A percentile compares a stretch with the other conserved stretches of the same genome.
phyloP scores from a whole-genome alignment of 2,113 vertebrate species.

The Athene cunicularia region DNA sequence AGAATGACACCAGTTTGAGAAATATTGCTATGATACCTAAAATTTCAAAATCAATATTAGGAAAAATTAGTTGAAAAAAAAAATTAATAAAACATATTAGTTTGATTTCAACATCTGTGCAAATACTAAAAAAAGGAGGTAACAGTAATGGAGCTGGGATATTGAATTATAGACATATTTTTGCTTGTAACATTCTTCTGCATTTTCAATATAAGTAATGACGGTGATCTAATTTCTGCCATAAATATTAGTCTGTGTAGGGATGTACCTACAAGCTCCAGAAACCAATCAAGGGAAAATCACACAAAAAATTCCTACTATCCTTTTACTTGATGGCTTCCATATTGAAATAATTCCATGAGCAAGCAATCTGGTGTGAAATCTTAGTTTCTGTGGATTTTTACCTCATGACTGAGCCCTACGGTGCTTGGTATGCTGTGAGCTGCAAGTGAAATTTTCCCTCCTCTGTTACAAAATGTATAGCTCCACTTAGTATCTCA shows the following conservation, averaged over 20 bases:
- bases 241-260: neutral
- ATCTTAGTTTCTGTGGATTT: neutral
- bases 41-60: neutral
- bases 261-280: neutral
- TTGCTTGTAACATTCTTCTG: neutral
- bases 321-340: neutral
- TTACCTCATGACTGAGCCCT: neutral
- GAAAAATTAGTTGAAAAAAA: neutral
- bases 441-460: neutral
- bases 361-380: neutral
- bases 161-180: neutral
- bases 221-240: neutral
- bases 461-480: neutral
- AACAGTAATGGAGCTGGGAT: neutral
- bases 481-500: neutral
- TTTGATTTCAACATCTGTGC: neutral
- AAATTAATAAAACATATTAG: too few species aligned
- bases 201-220: neutral
- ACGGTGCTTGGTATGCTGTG: neutral
- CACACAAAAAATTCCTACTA: neutral
- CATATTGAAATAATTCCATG: neutral
- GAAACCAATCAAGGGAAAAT: neutral
- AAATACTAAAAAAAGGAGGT: neutral
- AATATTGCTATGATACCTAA: neutral
- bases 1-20: neutral